Conservation (phyloP, 1,140 invertebrate species). For the Carposina sasakii region DNA sequence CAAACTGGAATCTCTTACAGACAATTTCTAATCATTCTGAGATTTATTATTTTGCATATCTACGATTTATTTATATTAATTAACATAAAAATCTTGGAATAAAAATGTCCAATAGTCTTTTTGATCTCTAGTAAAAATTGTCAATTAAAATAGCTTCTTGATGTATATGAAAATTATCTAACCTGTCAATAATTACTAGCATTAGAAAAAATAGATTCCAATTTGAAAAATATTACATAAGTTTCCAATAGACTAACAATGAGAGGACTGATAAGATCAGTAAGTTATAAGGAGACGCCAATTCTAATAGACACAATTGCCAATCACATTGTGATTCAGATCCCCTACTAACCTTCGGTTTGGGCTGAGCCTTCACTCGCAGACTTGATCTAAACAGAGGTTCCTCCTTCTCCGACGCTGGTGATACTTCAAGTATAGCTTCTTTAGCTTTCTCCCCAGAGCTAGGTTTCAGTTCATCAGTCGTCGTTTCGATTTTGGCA, state of each 20-base stretch:
- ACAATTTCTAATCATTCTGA: too few species aligned
- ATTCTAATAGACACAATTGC: constrained; percentile 40
- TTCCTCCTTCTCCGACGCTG: constrained; percentile 58
- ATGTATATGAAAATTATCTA: too few species aligned
- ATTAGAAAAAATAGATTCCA: too few species aligned
- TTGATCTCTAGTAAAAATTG: too few species aligned
- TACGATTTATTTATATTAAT: too few species aligned
- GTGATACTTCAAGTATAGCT: constrained; percentile 28
- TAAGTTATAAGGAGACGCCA: constrained; percentile 31
- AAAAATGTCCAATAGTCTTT: too few species aligned
- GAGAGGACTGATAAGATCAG: constrained; percentile 31
- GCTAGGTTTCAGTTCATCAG: constrained; percentile 59
- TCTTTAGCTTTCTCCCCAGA: constrained; percentile 31
- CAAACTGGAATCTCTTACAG: too few species aligned
- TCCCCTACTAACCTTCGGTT: constrained; percentile 64
- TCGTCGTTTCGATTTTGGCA: constrained; percentile 61
- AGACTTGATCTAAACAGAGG: constrained; percentile 69
- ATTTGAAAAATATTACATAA: too few species aligned
- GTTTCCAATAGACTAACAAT: constrained; percentile 29
- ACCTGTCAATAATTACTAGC: too few species aligned
- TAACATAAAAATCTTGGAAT: too few species aligned
- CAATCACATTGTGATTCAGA: constrained; percentile 6
- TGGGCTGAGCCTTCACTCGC: constrained; percentile 48
- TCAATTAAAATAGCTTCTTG: too few species aligned
- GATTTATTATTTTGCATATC: too few species aligned